Percentiles rank a stretch among this genome's conserved stretches.
Evolutionary conservation across 2,797 vertebrate species (phyloP).

Genomic region (Simalia tracyae): DNA sequence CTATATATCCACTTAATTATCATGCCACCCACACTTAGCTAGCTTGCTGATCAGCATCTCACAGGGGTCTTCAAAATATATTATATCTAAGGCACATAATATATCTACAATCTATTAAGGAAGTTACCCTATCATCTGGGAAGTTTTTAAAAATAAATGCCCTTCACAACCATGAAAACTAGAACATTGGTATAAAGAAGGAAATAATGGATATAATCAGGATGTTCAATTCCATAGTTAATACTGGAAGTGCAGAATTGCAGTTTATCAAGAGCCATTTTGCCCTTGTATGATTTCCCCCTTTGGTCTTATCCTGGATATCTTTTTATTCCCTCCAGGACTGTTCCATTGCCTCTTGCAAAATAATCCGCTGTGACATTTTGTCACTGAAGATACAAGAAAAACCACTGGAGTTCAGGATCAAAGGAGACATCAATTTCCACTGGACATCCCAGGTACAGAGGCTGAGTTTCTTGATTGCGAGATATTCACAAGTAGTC

Average conservation of each 20-base stretch:
- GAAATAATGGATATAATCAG: not conserved
- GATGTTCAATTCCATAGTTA: not conserved
- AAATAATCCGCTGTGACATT: conserved; percentile 71
- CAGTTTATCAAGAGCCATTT: not conserved
- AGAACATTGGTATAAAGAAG: not conserved
- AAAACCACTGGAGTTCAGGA: conserved; percentile 54
- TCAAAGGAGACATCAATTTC: conserved; percentile 78
- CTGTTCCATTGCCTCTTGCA: conserved; percentile 78
- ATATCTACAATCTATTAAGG: too few relatives aligned
- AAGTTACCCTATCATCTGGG: too few relatives aligned
- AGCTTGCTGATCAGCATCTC: too few relatives aligned
- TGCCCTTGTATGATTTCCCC: not conserved
- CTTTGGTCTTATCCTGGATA: not conserved
- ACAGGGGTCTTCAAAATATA: too few relatives aligned
- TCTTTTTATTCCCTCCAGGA: conserved; percentile 67
- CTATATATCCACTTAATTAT: too few relatives aligned
- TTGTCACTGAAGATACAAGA: conserved; percentile 45
- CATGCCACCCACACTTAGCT: too few relatives aligned
- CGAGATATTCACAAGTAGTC: too few relatives aligned
- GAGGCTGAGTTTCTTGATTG: not conserved
- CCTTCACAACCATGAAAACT: not conserved
- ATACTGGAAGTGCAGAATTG: not conserved
- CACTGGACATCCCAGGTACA: conserved; percentile 73
- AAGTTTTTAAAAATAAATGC: too few relatives aligned
- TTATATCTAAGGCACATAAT: too few relatives aligned